Percentiles rank a stretch among this genome's conserved stretches.
These are phyloP conservation scores for Chalcosyrphus nemorum DNA, from an alignment of 2,888 invertebrate species.

Conservation along the genomic window DNA sequence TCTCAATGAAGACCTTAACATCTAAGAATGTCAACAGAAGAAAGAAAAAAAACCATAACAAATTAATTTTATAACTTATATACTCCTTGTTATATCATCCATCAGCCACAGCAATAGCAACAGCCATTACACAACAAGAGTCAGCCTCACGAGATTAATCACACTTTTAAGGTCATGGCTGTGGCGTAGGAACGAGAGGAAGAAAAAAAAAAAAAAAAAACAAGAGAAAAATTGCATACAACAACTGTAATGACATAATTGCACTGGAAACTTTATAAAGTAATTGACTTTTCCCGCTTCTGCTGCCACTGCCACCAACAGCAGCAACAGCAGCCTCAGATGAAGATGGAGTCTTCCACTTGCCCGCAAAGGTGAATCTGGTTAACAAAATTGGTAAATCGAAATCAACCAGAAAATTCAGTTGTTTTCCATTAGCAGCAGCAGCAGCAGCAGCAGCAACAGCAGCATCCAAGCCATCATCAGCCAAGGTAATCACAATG, in stretches of 20 bases:
- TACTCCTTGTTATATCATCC: conserved; percentile 55
- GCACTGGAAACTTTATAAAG: conserved; percentile 67
- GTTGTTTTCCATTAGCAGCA: conserved; percentile 57
- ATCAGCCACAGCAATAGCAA: conserved; percentile 12
- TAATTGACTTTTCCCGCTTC: conserved; percentile 72
- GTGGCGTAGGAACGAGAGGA: conserved; percentile 39
- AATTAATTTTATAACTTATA: conserved; percentile 42
- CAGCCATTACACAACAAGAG: conserved; percentile 53
- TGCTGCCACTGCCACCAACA: conserved; percentile 10
- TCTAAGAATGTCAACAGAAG: not conserved
- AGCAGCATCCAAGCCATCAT: not conserved
- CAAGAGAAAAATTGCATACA: conserved; percentile 29
- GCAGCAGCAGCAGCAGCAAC: not conserved
- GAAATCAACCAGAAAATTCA: conserved; percentile 67
- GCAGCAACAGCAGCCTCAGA: conserved; percentile 10
- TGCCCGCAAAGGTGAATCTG: conserved; percentile 70
- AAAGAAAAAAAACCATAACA: conserved; percentile 27
- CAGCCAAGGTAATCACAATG: conserved; percentile 54
- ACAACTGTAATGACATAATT: conserved; percentile 69
- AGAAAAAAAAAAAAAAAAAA: conserved; percentile 2
- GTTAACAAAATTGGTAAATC: conserved; percentile 70
- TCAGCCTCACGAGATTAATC: conserved; percentile 62
- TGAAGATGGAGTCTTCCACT: conserved; percentile 67
- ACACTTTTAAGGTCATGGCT: conserved; percentile 72
- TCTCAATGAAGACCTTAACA: conserved; percentile 34